These are phyloP conservation scores for Geopemphigus sp. DNA, from an alignment of 1,140 invertebrate genomes.

Conservation along the genomic window DNA sequence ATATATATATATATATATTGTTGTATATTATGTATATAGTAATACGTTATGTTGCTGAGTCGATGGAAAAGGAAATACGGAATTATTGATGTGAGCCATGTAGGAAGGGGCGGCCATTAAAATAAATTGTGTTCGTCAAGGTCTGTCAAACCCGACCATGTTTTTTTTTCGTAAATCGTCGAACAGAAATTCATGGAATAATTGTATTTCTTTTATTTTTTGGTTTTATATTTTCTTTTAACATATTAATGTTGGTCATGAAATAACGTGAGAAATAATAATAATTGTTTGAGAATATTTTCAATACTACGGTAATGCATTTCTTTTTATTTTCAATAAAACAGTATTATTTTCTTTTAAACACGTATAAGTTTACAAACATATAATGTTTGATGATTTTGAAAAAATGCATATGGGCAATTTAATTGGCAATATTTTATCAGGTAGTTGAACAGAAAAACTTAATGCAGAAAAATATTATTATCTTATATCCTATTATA, in stretches of 20 bases:
- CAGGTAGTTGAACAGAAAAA: background rate
- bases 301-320: background rate
- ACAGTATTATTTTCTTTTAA: background rate
- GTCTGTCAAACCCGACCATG: slow-evolving; percentile 39
- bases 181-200: slow-evolving; percentile 34
- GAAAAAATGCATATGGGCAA: background rate
- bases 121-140: slow-evolving; percentile 47
- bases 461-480: background rate
- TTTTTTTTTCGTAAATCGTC: slow-evolving; percentile 14
- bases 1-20: background rate
- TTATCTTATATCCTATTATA: background rate
- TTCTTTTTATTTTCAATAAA: background rate
- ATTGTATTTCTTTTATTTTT: slow-evolving; percentile 2
- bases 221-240: slow-evolving; percentile 1
- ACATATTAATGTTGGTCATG: background rate
- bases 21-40: background rate
- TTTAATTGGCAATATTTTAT: background rate
- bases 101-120: slow-evolving; percentile 47
- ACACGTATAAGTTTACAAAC: background rate
- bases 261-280: slow-evolving; percentile 28
- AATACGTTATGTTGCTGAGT: background rate
- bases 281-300: background rate
- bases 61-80: slow-evolving; percentile 41
- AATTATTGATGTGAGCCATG: slow-evolving; percentile 46
- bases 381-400: background rate